Evolutionary conservation across 2,113 vertebrate species (phyloP).

Genomic region (Agelaius tricolor): DNA sequence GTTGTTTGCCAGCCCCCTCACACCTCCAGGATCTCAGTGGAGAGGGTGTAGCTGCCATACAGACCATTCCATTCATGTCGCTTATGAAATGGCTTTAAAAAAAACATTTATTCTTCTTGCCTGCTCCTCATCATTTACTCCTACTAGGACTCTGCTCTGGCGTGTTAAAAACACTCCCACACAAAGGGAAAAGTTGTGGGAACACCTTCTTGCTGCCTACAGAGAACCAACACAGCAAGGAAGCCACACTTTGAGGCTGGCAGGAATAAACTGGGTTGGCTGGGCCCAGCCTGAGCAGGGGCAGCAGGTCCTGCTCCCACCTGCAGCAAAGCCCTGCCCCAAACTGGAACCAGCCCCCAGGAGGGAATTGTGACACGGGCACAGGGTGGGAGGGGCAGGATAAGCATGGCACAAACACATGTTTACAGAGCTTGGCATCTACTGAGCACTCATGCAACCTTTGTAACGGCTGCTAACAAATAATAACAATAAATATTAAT

Average conservation of each 20-base stretch:
- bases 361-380: not conserved
- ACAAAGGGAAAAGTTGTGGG: conserved; percentile 15
- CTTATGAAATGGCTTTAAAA: not conserved
- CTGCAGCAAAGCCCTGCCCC: not conserved
- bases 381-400: not conserved
- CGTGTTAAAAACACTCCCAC: not conserved
- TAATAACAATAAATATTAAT: not conserved
- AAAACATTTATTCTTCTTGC: not conserved
- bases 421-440: not conserved
- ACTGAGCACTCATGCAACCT: fast-evolving
- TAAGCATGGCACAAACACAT: fast-evolving
- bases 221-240: not conserved
- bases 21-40: not conserved
- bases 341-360: not conserved
- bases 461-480: not conserved
- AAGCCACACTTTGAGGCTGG: not conserved
- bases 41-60: not conserved
- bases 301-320: not conserved
- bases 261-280: not conserved
- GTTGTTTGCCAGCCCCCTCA: not conserved
- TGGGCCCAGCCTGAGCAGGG: not conserved
- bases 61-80: fast-evolving
- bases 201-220: conserved; percentile 24
- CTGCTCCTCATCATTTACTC: conserved; percentile 35
- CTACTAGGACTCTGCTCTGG: conserved; percentile 10